phyloP scores from a whole-genome alignment of 2,113 vertebrate genomes.

The Heteronetta atricapilla region DNA sequence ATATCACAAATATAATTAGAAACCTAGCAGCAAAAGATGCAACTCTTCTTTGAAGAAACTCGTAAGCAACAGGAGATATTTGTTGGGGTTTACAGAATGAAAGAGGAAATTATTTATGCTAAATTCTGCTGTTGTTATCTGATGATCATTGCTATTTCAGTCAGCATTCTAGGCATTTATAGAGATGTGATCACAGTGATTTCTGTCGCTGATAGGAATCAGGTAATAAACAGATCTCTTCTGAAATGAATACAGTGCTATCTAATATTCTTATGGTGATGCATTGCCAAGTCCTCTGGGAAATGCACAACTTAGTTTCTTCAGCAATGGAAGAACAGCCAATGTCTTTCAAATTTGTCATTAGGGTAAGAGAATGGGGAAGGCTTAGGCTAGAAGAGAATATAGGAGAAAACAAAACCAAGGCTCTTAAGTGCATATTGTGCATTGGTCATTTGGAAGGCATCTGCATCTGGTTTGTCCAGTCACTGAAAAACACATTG shows the following conservation, averaged over 20 bases:
- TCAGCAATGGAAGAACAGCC: not conserved
- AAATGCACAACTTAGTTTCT: not conserved
- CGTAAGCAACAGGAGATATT: not conserved
- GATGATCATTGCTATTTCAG: not conserved
- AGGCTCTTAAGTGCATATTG: not conserved
- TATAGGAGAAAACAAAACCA: not conserved
- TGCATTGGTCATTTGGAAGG: not conserved
- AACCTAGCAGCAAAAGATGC: not conserved
- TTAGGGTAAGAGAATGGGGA: not conserved
- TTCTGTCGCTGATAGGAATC: not conserved
- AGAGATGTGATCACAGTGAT: not conserved
- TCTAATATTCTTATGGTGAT: not conserved
- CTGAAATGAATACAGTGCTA: not conserved
- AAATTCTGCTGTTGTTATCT: not conserved
- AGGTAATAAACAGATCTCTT: not conserved
- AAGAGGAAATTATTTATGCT: not conserved
- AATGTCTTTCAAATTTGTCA: not conserved
- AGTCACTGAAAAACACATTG: not conserved
- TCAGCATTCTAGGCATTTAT: not conserved
- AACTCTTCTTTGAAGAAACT: not conserved
- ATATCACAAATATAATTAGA: not conserved
- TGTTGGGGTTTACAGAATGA: not conserved
- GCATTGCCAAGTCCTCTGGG: not conserved
- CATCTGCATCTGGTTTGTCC: not conserved
- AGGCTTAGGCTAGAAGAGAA: not conserved